Conservation (phyloP, 2,888 invertebrate genomes). For the Metalampra italica region DNA sequence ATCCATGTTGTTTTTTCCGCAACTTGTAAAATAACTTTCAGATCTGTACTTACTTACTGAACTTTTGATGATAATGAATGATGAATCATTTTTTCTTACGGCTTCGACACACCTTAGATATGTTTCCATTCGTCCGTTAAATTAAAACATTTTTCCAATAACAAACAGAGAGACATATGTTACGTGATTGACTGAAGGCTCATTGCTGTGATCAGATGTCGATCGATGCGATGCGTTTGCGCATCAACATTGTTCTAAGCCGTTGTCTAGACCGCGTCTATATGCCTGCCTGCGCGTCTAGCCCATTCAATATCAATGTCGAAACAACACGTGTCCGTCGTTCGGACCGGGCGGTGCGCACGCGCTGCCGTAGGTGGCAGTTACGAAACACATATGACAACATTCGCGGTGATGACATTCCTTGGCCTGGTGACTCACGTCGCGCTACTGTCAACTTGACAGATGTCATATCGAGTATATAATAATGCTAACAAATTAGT, state of each 20-base stretch:
- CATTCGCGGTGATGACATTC: background rate
- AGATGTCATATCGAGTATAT: background rate
- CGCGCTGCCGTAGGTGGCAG: background rate
- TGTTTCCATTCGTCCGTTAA: too few relatives aligned
- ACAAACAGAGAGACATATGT: background rate
- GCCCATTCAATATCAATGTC: constrained; percentile 1
- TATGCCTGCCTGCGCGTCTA: constrained; percentile 1
- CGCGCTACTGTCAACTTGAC: background rate
- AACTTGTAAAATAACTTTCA: too few relatives aligned
- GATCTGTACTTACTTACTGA: too few relatives aligned
- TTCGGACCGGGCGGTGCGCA: background rate
- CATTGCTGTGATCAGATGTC: background rate
- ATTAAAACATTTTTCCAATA: too few relatives aligned
- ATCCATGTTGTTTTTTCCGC: too few relatives aligned
- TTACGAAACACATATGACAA: constrained; percentile 1
- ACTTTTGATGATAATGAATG: too few relatives aligned
- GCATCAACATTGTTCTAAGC: constrained; percentile 1
- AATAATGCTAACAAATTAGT: too few relatives aligned
- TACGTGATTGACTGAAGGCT: background rate
- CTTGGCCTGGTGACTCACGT: background rate
- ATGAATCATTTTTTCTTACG: too few relatives aligned
- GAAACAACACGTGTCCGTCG: background rate
- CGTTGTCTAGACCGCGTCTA: constrained; percentile 3
- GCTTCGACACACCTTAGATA: too few relatives aligned
- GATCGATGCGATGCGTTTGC: background rate